Evolutionary conservation across 35 echinoderm and acorn worm genomes (phyloP).

Genomic region (Apostichopus japonicus): DNA sequence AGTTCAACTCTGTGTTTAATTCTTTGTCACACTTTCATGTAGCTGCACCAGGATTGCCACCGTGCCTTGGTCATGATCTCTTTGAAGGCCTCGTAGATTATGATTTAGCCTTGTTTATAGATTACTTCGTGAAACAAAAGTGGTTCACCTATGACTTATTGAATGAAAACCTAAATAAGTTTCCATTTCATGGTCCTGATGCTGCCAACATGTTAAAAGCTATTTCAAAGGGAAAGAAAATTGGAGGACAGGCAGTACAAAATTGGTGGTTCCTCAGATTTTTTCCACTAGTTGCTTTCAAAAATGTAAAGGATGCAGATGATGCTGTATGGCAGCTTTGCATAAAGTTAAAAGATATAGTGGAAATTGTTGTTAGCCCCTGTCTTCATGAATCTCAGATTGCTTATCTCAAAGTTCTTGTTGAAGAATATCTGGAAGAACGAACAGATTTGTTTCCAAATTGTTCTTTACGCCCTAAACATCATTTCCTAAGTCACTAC

Average conservation of each 20-base stretch:
- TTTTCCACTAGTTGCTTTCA: conserved; percentile 56
- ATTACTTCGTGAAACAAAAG: too few relatives aligned
- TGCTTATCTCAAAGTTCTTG: conserved; percentile 55
- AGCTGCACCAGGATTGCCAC: too few relatives aligned
- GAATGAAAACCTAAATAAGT: too few relatives aligned
- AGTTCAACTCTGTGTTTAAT: conserved; percentile 2
- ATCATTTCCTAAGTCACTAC: conserved; percentile 40
- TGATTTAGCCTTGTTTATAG: too few relatives aligned
- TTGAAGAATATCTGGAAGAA: conserved; percentile 59
- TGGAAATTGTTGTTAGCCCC: conserved; percentile 53
- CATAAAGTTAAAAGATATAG: conserved; percentile 58
- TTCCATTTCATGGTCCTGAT: too few relatives aligned
- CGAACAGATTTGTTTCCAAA: conserved; percentile 45
- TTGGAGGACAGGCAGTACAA: too few relatives aligned
- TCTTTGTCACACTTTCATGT: too few relatives aligned
- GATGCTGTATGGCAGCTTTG: conserved; percentile 68
- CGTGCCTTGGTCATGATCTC: too few relatives aligned
- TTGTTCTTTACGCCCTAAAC: conserved; percentile 34
- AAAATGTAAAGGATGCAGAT: conserved; percentile 49
- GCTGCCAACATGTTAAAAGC: too few relatives aligned
- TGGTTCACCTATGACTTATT: too few relatives aligned
- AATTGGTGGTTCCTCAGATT: conserved; percentile 58
- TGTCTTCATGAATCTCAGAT: conserved; percentile 34
- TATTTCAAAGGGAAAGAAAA: too few relatives aligned
- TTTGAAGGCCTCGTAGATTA: too few relatives aligned